Percentiles rank a stretch among this genome's conserved stretches.
Conservation (phyloP, 2,113 vertebrate species). For the Oreamnos americanus region DNA sequence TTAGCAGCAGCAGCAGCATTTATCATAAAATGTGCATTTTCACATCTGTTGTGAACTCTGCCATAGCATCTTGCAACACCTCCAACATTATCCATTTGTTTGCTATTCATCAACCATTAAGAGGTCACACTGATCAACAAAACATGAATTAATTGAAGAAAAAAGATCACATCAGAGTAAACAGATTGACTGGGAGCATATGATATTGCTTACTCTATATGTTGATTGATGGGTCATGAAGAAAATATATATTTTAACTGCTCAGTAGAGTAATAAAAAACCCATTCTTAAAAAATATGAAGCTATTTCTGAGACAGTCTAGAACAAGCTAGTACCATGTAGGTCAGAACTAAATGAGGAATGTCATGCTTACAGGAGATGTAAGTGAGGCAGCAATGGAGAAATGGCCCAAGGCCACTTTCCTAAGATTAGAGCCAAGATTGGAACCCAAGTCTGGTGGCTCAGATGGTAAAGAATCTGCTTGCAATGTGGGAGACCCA, state of each 20-base stretch:
- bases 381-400: neutral
- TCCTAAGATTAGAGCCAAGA: neutral
- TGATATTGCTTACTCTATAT: neutral
- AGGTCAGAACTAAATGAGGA: neutral
- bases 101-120: neutral
- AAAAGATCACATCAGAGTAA: neutral
- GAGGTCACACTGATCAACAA: neutral
- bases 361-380: neutral
- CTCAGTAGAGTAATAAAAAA: constrained; percentile 52
- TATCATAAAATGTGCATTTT: neutral
- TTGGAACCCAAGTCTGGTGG: neutral
- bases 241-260: constrained; percentile 51
- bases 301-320: neutral
- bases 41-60: neutral
- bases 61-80: neutral
- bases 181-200: neutral
- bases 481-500: neutral
- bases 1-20: neutral
- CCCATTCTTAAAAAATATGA: neutral
- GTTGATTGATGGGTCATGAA: neutral
- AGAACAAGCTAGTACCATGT: neutral
- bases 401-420: neutral
- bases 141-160: constrained; percentile 2
- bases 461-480: neutral
- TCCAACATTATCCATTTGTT: neutral